A percentile compares a stretch with the other conserved stretches of the same genome.
Evolutionary conservation across 64 coral and sea anemone species (phyloP).

Genomic region (Stichodactyla helianthus): DNA sequence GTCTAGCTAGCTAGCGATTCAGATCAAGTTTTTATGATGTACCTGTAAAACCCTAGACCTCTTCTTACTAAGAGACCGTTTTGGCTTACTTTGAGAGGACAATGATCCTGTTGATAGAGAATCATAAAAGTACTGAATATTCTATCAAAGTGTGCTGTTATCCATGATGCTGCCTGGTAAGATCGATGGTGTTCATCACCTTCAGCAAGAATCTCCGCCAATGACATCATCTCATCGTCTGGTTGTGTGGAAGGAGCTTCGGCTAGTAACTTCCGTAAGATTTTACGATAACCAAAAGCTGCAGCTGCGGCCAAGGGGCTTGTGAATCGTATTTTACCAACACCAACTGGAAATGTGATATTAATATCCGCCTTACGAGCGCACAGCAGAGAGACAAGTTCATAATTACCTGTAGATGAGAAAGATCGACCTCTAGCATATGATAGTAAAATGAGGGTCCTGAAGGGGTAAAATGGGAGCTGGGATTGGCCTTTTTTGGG

Average conservation of each 20-base stretch:
- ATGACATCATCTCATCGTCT: slow-evolving; percentile 71
- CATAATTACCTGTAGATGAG: slow-evolving; percentile 54
- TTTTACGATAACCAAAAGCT: slow-evolving; percentile 64
- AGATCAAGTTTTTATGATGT: no score
- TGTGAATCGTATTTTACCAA: slow-evolving; percentile 46
- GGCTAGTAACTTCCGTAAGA: slow-evolving; percentile 64
- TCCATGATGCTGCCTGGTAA: no score
- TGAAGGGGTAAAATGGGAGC: no score
- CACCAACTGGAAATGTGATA: slow-evolving; percentile 26
- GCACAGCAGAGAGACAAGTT: slow-evolving; percentile 54
- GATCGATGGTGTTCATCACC: slow-evolving; percentile 15
- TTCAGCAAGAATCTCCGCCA: slow-evolving; percentile 72
- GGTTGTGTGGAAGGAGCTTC: slow-evolving; percentile 42
- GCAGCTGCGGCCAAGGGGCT: slow-evolving; percentile 73
- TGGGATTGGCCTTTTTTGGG: no score
- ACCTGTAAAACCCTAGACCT: slow-evolving; percentile 43
- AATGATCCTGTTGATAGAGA: neutral
- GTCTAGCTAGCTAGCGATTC: no score
- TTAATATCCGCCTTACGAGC: slow-evolving; percentile 53
- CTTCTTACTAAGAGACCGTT: slow-evolving; percentile 28
- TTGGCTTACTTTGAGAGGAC: neutral
- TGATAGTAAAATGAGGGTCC: no score
- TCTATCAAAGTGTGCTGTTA: no score
- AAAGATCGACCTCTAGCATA: neutral
- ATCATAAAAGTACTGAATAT: no score